These are phyloP conservation scores for Mergus octosetaceus DNA, from an alignment of 2,797 vertebrate species.

Conservation along the genomic window DNA sequence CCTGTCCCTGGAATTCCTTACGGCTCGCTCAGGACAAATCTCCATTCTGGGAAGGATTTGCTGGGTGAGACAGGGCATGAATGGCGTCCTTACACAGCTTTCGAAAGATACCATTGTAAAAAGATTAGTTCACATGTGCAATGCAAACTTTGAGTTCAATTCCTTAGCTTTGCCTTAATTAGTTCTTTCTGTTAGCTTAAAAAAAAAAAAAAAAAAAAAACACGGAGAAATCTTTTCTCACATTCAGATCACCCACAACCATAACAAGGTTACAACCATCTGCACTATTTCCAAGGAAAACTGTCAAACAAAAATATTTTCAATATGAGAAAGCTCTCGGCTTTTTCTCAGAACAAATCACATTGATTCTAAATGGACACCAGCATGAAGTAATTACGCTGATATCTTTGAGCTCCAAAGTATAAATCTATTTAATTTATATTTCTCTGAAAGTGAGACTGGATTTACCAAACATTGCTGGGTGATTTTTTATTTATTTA, in stretches of 20 bases:
- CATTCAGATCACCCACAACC: slow-evolving; percentile 28
- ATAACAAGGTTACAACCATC: background rate
- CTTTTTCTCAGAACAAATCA: background rate
- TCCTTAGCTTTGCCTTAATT: slow-evolving; percentile 68
- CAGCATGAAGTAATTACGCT: background rate
- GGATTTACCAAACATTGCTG: background rate
- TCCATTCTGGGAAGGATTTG: slow-evolving; percentile 47
- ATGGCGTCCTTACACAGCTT: background rate
- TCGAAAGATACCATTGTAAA: slow-evolving; percentile 51
- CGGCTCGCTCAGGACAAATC: slow-evolving; percentile 48
- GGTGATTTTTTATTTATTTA: background rate
- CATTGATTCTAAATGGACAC: background rate
- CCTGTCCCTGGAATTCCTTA: slow-evolving; percentile 48
- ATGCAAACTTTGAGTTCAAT: slow-evolving; percentile 58
- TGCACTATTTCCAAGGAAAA: slow-evolving; percentile 37
- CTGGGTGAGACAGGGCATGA: slow-evolving; percentile 1
- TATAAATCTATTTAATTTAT: background rate
- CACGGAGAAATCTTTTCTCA: background rate
- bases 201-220: background rate
- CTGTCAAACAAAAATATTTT: slow-evolving; percentile 1
- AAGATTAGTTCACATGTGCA: slow-evolving; percentile 68
- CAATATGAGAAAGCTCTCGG: background rate
- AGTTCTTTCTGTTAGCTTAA: slow-evolving; percentile 48
- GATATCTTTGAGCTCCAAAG: background rate
- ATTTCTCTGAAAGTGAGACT: background rate